These are phyloP conservation scores for Anas flavirostris DNA, from an alignment of 2,797 vertebrate species.

Conservation along the genomic window DNA sequence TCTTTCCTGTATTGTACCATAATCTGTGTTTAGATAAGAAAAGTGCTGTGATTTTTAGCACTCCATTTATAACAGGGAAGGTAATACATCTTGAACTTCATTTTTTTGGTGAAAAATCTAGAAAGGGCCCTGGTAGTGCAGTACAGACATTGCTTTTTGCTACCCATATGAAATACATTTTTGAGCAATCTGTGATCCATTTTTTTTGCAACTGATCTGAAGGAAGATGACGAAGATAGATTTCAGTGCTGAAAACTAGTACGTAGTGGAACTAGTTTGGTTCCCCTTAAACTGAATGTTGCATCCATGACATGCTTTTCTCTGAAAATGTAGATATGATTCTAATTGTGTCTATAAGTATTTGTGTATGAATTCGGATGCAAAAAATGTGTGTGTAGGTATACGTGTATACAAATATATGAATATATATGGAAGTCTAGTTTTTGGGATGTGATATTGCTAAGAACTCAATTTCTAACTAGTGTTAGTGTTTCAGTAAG, in stretches of 20 bases:
- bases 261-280: not conserved
- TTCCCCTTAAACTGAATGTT: not conserved
- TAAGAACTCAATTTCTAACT: not conserved
- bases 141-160: not conserved
- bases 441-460: not conserved
- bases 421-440: not conserved
- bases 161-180: not conserved
- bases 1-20: not conserved
- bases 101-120: not conserved
- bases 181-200: not conserved
- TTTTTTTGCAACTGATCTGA: not conserved
- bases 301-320: not conserved
- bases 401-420: not conserved
- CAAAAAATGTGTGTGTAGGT: not conserved
- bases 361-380: not conserved
- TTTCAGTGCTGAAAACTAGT: not conserved
- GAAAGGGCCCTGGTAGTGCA: not conserved
- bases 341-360: not conserved
- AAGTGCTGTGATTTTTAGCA: not conserved
- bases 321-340: not conserved
- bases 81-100: not conserved
- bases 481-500: not conserved
- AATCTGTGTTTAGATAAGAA: not conserved
- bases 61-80: not conserved
- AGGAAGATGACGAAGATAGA: not conserved